Base-by-base conservation (phyloP, 1,140 invertebrate species). In the Drosophila rufa region DNA sequence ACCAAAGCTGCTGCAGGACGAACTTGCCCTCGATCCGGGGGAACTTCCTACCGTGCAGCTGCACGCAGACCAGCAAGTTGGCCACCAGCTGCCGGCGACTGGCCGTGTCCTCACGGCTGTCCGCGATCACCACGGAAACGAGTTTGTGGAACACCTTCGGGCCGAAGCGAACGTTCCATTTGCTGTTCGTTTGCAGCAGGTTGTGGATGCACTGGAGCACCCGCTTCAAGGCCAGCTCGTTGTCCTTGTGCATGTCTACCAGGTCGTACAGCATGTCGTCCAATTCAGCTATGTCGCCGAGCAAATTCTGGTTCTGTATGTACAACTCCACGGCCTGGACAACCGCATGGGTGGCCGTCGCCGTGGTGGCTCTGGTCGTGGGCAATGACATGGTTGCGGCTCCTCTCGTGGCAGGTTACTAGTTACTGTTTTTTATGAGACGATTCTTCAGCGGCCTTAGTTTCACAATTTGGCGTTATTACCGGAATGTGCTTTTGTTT, bases 291-390 rank as follows among this genome's bases (percentile, higher is more conserved):
- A 89, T 58, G 9, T 85, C 81, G 2, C 85, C 85, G 19, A 90
- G 53, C n/a, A 90, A 30, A 56, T 89, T 89, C 55, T 89, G 81
- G 38, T 89, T 89, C 15, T 85, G 85, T 17, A 89, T 89, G 55
- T 76, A 89, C 0, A 50, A 55, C 8, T 89, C 85, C 8, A 89
- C 30, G 9, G 69, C 78, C 53, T 85, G 68, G 3, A 90, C 85
- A 22, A 89, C 85, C 0, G 81, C 85, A 27, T 87, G 69, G 1
- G 80, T 84, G 15, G 55, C 51, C 11, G 84, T 87, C 5, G 69
- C 25, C 25, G 80, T 80, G 33, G 68, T 87, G 38, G 74, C 68
- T 69, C 70, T 90, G n/a, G 73, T 90, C 7, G 60, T 33, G 7
- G 61, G 61, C 47, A 87, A n/a, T 7, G 84, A 55, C 83, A 87